Evolutionary conservation across 1,140 invertebrate genomes (phyloP), one percentile per base, ranked within the genome.

Genomic region (Mycetomoellerius zeteki): DNA sequence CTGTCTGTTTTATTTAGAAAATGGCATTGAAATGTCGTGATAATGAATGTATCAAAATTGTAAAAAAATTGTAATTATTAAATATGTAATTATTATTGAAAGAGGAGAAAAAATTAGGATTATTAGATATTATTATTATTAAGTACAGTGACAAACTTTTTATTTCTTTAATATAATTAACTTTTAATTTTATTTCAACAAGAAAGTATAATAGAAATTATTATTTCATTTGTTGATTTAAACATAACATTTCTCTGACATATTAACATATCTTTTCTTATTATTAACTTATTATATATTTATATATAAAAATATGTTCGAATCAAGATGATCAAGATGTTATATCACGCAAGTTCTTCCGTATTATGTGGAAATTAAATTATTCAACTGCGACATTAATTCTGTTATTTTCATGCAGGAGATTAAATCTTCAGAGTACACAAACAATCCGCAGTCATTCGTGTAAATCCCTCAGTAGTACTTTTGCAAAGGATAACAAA

Each of bases 61-160:
- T n/a, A 3, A 21, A 47, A 1, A 14, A 30, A 30, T n/a, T 30
- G 50, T 77, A n/a, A 47, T n/a, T 12, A 62, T 47, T 7, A 30
- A 47, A 47, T 47, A 19, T n/a, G 19, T 37, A 56, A 14, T 54
- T 16, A 33, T 33, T 65, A 10, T n/a, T n/a, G 19, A 64, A 64
- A 30, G 3, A 47, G 2, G 2, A 12, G n/a, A n/a, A 14, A 30
- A 16, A 21, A 10, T 2, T 54, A 1, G 0, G 2, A 54, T 58
- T 75, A 43, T 73, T 73, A 27, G 54, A 33, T 54, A 33, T 30
- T 3, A 73, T 54, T 52, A 72, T n/a, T n/a, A n/a, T n/a, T n/a
- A n/a, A n/a, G n/a, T 19, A 27, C 37, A 47, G 19, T 16, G 12
- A 6, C 8, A 52, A 21, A 47, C 14, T 27, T 16, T 52, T 56